These are phyloP conservation scores for Dendrolimus houi DNA, from an alignment of 2,888 invertebrate genomes.

Conservation along the genomic window DNA sequence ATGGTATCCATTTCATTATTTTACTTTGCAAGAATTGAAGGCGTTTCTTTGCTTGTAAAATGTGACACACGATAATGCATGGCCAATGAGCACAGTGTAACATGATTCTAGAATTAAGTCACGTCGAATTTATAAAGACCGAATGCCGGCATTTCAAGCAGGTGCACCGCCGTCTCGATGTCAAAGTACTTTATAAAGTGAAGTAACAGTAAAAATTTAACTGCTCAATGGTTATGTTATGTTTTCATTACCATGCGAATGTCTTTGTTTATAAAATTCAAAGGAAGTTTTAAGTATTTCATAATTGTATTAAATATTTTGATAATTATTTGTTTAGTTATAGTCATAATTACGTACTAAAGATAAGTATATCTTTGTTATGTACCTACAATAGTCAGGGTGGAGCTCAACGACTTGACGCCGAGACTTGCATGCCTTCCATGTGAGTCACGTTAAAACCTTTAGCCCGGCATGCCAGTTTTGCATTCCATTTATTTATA, in stretches of 20 bases:
- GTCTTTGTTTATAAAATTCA: not conserved
- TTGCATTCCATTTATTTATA: conserved; percentile 49
- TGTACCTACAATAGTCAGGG: conserved; percentile 19
- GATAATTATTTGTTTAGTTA: too few species aligned
- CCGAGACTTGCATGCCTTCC: conserved; percentile 52
- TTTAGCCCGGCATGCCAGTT: conserved; percentile 38
- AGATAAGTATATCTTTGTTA: too few species aligned
- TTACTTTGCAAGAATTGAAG: conserved; percentile 4
- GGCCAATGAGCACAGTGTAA: conserved; percentile 16
- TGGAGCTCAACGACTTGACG: conserved; percentile 32
- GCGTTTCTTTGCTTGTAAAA: conserved; percentile 4
- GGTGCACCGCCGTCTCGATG: conserved; percentile 16
- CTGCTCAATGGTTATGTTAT: conserved; percentile 7
- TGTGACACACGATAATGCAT: conserved; percentile 5
- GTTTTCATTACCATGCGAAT: not conserved
- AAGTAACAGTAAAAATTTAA: not conserved
- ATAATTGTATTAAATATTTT: not conserved
- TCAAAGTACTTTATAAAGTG: not conserved
- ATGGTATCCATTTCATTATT: conserved; percentile 4
- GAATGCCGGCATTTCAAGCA: conserved; percentile 21
- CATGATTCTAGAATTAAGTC: conserved; percentile 33
- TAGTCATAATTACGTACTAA: too few species aligned
- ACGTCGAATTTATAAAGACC: conserved; percentile 28
- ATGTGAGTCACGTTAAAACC: conserved; percentile 55
- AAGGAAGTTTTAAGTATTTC: conserved; percentile 2